Evolutionary conservation across 2,113 vertebrate genomes (phyloP).

Genomic region (Sinocyclocheilus maitianheensis): DNA sequence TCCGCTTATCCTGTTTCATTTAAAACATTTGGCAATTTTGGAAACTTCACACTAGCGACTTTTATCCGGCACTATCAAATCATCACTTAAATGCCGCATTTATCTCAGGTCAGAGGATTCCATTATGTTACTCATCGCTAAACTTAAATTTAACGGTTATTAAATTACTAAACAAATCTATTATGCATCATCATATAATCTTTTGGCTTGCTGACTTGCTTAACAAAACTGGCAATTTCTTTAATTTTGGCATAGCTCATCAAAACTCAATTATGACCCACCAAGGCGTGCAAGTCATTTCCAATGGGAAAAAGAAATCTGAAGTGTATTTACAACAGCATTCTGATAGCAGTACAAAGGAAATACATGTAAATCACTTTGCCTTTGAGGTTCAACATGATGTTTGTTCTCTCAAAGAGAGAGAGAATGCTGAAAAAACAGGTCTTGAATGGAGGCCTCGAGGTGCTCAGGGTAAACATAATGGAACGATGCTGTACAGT

Average conservation of each 20-base stretch:
- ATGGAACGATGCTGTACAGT: slow-evolving; percentile 1
- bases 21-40: slow-evolving; percentile 33
- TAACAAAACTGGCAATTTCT: not conserved
- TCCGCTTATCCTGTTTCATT: slow-evolving; percentile 21
- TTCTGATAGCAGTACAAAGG: not conserved
- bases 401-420: not conserved
- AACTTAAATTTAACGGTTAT: not conserved
- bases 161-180: not conserved
- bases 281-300: not conserved
- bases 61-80: not conserved
- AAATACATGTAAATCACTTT: not conserved
- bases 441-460: not conserved
- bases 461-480: slow-evolving; percentile 11
- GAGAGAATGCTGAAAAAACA: slow-evolving; percentile 23
- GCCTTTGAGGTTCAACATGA: not conserved
- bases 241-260: not conserved
- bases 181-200: not conserved
- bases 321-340: not conserved
- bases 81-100: too few species aligned
- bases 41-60: not conserved
- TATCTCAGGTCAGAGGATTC: not conserved
- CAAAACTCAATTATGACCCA: not conserved
- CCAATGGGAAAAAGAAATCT: not conserved
- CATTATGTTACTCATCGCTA: not conserved
- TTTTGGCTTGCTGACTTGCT: not conserved